phyloP scores from a whole-genome alignment of 2,888 invertebrate genomes.

The Ennomos erosarius region DNA sequence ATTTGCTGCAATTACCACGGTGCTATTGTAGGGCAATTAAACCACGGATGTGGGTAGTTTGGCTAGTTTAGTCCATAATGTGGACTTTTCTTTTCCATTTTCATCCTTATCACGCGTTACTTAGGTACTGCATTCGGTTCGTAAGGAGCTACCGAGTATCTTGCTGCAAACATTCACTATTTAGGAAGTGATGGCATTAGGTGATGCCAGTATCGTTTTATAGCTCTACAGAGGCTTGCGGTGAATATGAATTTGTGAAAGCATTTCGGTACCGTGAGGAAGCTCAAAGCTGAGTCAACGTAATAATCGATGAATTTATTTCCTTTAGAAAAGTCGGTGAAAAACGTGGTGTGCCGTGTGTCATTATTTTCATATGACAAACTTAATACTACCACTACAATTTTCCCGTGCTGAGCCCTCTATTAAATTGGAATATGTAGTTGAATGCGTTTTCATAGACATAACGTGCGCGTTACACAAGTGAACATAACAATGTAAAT shows the following conservation, averaged over 20 bases:
- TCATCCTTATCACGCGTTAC: conserved; percentile 11
- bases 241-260: conserved; percentile 11
- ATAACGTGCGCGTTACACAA: conserved; percentile 35
- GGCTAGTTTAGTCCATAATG: not conserved
- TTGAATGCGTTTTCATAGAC: conserved; percentile 34
- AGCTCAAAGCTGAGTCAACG: no score
- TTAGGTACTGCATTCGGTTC: conserved; percentile 14
- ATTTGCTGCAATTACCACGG: conserved; percentile 58
- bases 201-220: conserved; percentile 28
- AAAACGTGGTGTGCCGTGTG: no score
- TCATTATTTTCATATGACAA: not conserved
- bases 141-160: conserved; percentile 46
- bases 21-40: conserved; percentile 64
- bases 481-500: conserved; percentile 35
- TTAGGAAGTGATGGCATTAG: conserved; percentile 40
- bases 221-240: conserved; percentile 13
- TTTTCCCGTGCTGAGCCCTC: conserved; percentile 15
- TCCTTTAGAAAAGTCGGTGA: no score
- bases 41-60: conserved; percentile 55
- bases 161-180: conserved; percentile 44
- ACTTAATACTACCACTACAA: conserved; percentile 10
- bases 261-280: not conserved
- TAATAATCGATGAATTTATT: no score
- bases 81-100: conserved; percentile 2
- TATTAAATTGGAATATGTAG: conserved; percentile 27